These are phyloP conservation scores for Lordiphosa clarofinis DNA, from an alignment of 1,140 invertebrate genomes.

Conservation along the genomic window DNA sequence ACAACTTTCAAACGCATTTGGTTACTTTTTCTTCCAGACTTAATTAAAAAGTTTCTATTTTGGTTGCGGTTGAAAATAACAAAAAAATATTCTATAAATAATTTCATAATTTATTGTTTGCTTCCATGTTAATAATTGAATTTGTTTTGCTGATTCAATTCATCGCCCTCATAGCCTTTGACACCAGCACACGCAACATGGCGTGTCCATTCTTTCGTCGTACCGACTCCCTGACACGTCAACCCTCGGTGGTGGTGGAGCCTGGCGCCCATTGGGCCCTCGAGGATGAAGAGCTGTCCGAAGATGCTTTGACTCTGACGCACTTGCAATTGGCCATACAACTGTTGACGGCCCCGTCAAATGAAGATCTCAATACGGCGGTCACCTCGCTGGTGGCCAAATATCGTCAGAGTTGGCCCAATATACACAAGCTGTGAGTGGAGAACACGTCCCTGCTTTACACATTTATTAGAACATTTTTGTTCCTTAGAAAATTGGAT, in stretches of 20 bases:
- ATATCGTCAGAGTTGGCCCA: conserved; percentile 75
- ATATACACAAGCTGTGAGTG: conserved; percentile 74
- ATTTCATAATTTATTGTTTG: conserved; percentile 2
- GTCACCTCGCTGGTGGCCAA: conserved; percentile 72
- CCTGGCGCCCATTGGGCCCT: conserved; percentile 65
- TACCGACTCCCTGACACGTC: conserved; percentile 64
- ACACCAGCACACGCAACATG: conserved; percentile 61
- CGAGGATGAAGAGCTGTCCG: conserved; percentile 72
- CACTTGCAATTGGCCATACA: conserved; percentile 83
- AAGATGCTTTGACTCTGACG: conserved; percentile 80
- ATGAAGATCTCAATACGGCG: conserved; percentile 77
- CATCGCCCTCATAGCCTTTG: conserved; percentile 9
- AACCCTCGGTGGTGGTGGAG: conserved; percentile 73
- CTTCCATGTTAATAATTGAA: conserved; percentile 17
- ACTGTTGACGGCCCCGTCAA: conserved; percentile 82
- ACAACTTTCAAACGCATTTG: no score
- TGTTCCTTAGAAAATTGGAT: conserved; percentile 55
- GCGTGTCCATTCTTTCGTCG: conserved; percentile 79
- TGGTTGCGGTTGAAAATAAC: no score
- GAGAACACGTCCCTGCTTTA: background rate
- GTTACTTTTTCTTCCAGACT: no score
- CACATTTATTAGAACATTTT: background rate
- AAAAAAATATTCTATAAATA: no score
- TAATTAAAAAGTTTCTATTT: no score
- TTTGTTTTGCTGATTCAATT: conserved; percentile 12